These are phyloP conservation scores for Sarcophaga bullata DNA, from an alignment of 1,140 invertebrate genomes.

Conservation along the genomic window DNA sequence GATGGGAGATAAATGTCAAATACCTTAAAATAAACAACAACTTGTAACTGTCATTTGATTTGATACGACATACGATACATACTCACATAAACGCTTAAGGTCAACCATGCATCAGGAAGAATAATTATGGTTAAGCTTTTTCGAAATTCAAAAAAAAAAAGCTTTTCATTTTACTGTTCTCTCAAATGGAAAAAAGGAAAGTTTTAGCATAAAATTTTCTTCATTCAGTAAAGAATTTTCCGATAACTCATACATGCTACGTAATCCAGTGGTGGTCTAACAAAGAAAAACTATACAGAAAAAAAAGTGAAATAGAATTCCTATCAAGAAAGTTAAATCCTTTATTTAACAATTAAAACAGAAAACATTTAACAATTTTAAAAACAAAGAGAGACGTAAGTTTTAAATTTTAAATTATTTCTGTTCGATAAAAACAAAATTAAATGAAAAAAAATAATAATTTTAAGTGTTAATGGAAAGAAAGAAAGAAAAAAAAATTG, in stretches of 20 bases:
- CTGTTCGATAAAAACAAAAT: too few relatives aligned
- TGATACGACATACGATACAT: not conserved
- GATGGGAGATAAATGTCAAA: constrained; percentile 15
- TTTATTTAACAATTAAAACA: constrained; percentile 7
- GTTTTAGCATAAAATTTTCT: constrained; percentile 47
- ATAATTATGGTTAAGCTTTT: not conserved
- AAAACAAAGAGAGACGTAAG: constrained; percentile 43
- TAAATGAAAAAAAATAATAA: not conserved
- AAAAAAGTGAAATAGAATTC: constrained; percentile 26
- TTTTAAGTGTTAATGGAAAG: constrained; percentile 1
- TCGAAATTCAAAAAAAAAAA: constrained; percentile 20
- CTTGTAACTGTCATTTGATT: constrained; percentile 28
- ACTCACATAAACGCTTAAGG: not conserved
- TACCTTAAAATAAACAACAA: not conserved
- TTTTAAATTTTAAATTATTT: constrained; percentile 4
- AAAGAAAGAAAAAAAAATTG: too few relatives aligned
- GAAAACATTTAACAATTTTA: not conserved
- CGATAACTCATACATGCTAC: constrained; percentile 56
- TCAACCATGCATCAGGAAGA: not conserved
- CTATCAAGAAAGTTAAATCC: not conserved
- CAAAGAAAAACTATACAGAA: constrained; percentile 3
- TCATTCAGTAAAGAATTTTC: constrained; percentile 65
- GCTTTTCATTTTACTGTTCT: not conserved
- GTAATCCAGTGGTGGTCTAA: not conserved
- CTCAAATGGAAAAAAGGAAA: not conserved